phyloP scores from a whole-genome alignment of 2,113 vertebrate genomes.

The Zosterops japonicus region DNA sequence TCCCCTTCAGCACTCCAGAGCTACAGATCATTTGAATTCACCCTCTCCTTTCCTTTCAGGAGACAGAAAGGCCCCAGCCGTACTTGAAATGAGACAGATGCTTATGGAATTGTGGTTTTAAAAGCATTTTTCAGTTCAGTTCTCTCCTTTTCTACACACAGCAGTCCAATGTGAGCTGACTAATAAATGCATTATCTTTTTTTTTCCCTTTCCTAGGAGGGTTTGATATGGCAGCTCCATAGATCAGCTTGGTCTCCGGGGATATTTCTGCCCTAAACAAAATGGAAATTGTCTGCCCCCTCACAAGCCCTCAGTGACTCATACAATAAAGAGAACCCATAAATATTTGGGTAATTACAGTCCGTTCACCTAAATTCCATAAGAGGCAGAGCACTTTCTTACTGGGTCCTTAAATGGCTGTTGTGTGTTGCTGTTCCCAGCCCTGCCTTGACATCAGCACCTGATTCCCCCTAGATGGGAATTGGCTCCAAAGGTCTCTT shows the following conservation, averaged over 20 bases:
- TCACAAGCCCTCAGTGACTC: constrained; percentile 63
- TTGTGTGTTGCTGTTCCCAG: neutral
- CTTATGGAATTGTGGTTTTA: constrained; percentile 62
- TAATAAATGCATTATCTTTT: constrained; percentile 66
- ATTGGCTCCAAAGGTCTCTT: neutral
- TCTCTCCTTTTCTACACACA: constrained; percentile 59
- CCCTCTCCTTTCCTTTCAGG: constrained; percentile 45
- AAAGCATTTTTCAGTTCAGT: constrained; percentile 69
- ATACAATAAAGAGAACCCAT: constrained; percentile 62
- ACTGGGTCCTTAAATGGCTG: neutral
- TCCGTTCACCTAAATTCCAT: constrained; percentile 38
- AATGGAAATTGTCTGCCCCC: constrained; percentile 66
- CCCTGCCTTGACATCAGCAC: neutral
- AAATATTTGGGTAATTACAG: constrained; percentile 69
- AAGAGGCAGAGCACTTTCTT: constrained; percentile 30
- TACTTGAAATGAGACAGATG: constrained; percentile 70
- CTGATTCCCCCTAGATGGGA: neutral
- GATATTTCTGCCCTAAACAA: constrained; percentile 64
- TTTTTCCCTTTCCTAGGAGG: constrained; percentile 31
- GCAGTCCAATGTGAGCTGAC: constrained; percentile 63
- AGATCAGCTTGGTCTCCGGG: constrained; percentile 55
- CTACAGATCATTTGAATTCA: constrained; percentile 61
- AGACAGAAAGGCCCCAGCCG: constrained; percentile 59
- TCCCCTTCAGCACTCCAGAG: constrained; percentile 37
- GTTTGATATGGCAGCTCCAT: constrained; percentile 61